Base-by-base conservation (phyloP, 2,888 invertebrate genomes). In the Aquatica leii region DNA sequence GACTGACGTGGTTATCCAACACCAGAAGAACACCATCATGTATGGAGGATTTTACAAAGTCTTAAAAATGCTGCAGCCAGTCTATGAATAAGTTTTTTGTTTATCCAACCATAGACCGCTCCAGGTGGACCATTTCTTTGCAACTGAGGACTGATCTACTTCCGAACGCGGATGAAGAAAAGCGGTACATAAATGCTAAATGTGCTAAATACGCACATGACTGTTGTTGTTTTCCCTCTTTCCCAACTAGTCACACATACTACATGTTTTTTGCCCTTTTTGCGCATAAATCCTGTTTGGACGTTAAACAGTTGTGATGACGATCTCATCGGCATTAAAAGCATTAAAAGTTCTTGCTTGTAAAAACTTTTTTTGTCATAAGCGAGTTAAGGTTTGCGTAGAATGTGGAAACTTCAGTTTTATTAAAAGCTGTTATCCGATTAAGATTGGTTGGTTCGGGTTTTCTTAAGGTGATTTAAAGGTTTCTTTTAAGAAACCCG, bases 111-210 rank as follows among this genome's bases (percentile, higher is more conserved):
- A 54, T 73, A 74, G 21, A 82, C 64, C 4, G 80, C 75, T 31
- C 77, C 77, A 64, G 74, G 59, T 67, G 80, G 81, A 12, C 82
- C 81, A 74, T 78, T 79, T 54, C 77, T 77, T 65, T 80, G 75
- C 8, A 83, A 72, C 0, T 66, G 61, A 11, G 77, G 77, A 49
- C 76, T 77, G 77, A 81, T 72, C 59, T 79, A 77, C 66, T 82
- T 77, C 18, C 81, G 58, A 0, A 81, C 81, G 59, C 78, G 83
- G 50, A 83, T 82, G 69, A 83, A 82, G 81, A 84, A 81, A 1
- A 82, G 82, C 5, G 82, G 82, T 24, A 83, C 72, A 67, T 69
- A 82, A 11, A 61, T 51, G 8, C 82, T 78, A 46, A 78, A 72
- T 67, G 78, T 76, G 71, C 74, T 82, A 75, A 82, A 78, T n/a